Percentiles rank a stretch among this genome's conserved stretches.
These are phyloP conservation scores for Anas platyrhynchos DNA, from an alignment of 2,113 vertebrate species.

Conservation along the genomic window DNA sequence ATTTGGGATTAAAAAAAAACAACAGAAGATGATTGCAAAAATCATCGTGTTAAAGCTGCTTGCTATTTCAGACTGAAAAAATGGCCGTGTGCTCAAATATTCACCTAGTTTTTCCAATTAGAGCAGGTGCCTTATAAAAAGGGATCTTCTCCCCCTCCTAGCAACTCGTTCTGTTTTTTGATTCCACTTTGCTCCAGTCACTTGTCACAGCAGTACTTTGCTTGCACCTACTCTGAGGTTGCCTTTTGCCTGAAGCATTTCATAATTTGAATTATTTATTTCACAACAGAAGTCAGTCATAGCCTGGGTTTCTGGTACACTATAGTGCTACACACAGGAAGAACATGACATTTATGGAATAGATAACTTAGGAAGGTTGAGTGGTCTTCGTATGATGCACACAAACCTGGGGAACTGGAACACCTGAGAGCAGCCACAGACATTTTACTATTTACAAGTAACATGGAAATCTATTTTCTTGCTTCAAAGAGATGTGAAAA, in stretches of 20 bases:
- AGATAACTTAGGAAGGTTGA: neutral
- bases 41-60: neutral
- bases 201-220: neutral
- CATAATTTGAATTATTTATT: neutral
- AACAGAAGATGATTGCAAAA: neutral
- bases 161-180: neutral
- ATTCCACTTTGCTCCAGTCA: neutral
- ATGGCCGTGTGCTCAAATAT: fast-evolving
- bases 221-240: neutral
- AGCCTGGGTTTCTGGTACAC: neutral
- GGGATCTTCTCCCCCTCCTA: neutral
- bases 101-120: neutral
- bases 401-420: fast-evolving
- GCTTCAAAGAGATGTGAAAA: neutral
- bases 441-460: neutral
- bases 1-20: neutral
- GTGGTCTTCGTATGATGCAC: neutral
- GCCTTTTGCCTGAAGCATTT: neutral
- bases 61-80: neutral
- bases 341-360: neutral
- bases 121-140: neutral
- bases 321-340: neutral
- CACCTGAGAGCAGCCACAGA: fast-evolving
- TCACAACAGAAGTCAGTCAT: too few species aligned
- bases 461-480: neutral